Percentiles rank a stretch among this genome's conserved stretches.
These are phyloP conservation scores for Eulemur albifrons DNA, from an alignment of 2,797 vertebrate species.

Conservation along the genomic window DNA sequence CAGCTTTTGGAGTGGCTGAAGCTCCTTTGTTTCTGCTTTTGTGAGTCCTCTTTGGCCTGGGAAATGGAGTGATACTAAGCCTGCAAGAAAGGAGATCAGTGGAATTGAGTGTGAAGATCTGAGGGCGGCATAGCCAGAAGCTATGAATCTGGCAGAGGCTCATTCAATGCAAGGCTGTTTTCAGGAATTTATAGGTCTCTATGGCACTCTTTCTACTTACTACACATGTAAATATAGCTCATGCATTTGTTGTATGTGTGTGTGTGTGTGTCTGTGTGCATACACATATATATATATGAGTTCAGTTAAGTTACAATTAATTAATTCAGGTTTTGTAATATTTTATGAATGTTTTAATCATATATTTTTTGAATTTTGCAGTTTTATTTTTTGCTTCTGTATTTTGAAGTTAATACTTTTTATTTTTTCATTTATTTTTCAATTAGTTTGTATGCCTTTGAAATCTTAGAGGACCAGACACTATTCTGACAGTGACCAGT, in stretches of 20 bases:
- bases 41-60: background rate
- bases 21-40: background rate
- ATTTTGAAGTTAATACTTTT: background rate
- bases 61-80: background rate
- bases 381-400: background rate
- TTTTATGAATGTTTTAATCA: background rate
- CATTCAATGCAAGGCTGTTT: background rate
- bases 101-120: background rate
- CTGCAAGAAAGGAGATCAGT: background rate
- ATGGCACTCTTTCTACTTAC: background rate
- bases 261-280: no score
- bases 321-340: background rate
- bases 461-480: background rate
- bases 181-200: background rate
- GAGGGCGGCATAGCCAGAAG: background rate
- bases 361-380: background rate
- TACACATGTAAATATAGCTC: background rate
- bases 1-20: background rate
- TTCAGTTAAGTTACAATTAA: background rate
- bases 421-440: background rate
- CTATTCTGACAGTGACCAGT: background rate
- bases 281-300: background rate
- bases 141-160: background rate
- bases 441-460: background rate
- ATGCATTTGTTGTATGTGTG: background rate